phyloP scores from a whole-genome alignment of 2,888 invertebrate genomes.

The Sialis fuliginosa region DNA sequence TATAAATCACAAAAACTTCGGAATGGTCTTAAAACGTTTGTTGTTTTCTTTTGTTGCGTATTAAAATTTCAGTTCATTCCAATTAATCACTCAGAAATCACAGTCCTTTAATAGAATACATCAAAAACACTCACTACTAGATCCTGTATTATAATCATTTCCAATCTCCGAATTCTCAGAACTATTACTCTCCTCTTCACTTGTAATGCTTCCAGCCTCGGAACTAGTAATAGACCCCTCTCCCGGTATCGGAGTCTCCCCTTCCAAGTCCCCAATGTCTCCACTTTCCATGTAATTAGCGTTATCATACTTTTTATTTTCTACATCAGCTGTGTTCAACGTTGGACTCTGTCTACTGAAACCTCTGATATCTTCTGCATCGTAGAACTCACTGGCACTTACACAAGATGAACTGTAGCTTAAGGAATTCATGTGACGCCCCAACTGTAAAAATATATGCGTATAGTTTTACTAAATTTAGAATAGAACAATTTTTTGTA shows the following conservation, averaged over 20 bases:
- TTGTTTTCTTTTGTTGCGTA: too few species aligned
- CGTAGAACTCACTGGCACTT: slow-evolving; percentile 61
- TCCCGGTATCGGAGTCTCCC: slow-evolving; percentile 20
- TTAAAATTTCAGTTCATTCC: too few species aligned
- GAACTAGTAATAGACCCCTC: slow-evolving; percentile 44
- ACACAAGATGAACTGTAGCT: slow-evolving; percentile 63
- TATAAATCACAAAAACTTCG: too few species aligned
- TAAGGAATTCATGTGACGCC: slow-evolving; percentile 40
- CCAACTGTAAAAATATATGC: slow-evolving; percentile 25
- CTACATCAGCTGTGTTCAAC: slow-evolving; percentile 1
- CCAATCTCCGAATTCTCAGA: slow-evolving; percentile 45
- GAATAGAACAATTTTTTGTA: background rate
- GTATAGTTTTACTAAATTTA: slow-evolving; percentile 4
- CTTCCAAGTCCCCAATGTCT: slow-evolving; percentile 8
- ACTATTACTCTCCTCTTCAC: slow-evolving; percentile 48
- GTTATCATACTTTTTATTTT: slow-evolving; percentile 5
- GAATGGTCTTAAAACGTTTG: too few species aligned
- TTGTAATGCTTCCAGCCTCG: slow-evolving; percentile 48
- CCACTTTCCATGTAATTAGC: slow-evolving; percentile 10
- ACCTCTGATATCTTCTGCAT: slow-evolving; percentile 46
- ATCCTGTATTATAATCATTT: slow-evolving; percentile 25
- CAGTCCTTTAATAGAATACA: too few species aligned
- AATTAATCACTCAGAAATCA: too few species aligned
- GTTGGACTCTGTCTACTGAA: background rate
- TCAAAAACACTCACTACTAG: slow-evolving; percentile 16